These are phyloP conservation scores for Orthosia incerta DNA, from an alignment of 2,888 invertebrate species.

Conservation along the genomic window DNA sequence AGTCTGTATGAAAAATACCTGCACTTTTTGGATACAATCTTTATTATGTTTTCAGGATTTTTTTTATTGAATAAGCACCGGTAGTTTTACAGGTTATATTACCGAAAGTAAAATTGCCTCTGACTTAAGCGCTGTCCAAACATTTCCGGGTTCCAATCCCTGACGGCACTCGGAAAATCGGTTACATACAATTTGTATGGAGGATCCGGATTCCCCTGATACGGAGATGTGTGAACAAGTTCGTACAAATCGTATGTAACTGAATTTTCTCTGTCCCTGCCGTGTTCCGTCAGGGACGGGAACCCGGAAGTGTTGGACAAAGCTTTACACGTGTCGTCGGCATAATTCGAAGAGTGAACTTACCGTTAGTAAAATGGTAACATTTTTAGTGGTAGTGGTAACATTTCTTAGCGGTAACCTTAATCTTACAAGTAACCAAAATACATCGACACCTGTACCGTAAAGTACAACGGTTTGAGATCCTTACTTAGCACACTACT, in stretches of 20 bases:
- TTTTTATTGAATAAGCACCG: background rate
- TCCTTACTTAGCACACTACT: background rate
- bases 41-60: background rate
- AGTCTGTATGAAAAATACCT: background rate
- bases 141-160: too few relatives aligned
- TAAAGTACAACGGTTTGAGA: background rate
- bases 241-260: too few relatives aligned
- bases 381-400: background rate
- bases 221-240: too few relatives aligned
- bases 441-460: background rate
- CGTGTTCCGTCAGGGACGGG: too few relatives aligned
- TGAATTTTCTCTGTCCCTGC: too few relatives aligned
- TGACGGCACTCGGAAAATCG: too few relatives aligned
- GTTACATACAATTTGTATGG: too few relatives aligned
- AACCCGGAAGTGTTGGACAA: too few relatives aligned
- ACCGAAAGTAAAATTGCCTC: background rate
- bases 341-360: background rate
- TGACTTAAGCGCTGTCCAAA: background rate
- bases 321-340: background rate
- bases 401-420: background rate
- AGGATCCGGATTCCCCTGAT: too few relatives aligned
- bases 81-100: background rate
- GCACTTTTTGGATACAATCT: background rate
- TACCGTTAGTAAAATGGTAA: background rate
- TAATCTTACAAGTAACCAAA: background rate